These are phyloP conservation scores for Hemitrygon akajei DNA, from an alignment of 2,797 vertebrate genomes.

Conservation along the genomic window DNA sequence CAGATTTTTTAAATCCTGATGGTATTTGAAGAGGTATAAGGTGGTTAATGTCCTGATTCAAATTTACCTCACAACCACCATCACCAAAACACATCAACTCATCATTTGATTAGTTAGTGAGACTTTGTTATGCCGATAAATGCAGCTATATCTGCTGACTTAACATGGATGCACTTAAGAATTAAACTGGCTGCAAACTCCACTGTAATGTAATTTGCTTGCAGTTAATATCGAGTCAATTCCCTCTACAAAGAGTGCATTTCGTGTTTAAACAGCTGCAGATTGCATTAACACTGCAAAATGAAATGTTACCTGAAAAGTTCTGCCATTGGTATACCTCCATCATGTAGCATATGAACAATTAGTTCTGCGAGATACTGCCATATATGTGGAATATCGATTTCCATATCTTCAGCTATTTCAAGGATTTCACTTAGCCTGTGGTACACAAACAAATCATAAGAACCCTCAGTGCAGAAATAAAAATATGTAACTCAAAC, in stretches of 20 bases:
- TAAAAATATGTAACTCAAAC: neutral
- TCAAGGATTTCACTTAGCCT: slow-evolving; percentile 85
- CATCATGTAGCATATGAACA: slow-evolving; percentile 81
- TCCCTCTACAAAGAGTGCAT: neutral
- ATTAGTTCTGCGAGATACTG: slow-evolving; percentile 89
- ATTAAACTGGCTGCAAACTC: neutral
- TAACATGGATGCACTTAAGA: neutral
- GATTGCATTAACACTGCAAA: neutral
- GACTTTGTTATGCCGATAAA: neutral
- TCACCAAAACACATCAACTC: neutral
- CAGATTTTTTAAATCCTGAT: neutral
- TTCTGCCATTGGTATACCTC: slow-evolving; percentile 79
- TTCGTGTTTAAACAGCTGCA: neutral
- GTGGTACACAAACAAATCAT: slow-evolving; percentile 29
- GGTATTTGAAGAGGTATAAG: neutral
- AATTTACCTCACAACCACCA: neutral
- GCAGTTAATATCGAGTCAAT: neutral
- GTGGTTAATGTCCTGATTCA: neutral
- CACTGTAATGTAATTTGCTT: neutral
- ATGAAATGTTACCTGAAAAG: slow-evolving; percentile 71
- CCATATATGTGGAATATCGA: slow-evolving; percentile 95
- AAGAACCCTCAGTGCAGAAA: neutral
- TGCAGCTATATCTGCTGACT: neutral
- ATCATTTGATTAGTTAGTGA: neutral
- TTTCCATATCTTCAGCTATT: slow-evolving; percentile 89